Percentiles rank a stretch among this genome's conserved stretches.
Evolutionary conservation across 2,888 invertebrate genomes (phyloP).

Genomic region (Spodoptera littoralis): DNA sequence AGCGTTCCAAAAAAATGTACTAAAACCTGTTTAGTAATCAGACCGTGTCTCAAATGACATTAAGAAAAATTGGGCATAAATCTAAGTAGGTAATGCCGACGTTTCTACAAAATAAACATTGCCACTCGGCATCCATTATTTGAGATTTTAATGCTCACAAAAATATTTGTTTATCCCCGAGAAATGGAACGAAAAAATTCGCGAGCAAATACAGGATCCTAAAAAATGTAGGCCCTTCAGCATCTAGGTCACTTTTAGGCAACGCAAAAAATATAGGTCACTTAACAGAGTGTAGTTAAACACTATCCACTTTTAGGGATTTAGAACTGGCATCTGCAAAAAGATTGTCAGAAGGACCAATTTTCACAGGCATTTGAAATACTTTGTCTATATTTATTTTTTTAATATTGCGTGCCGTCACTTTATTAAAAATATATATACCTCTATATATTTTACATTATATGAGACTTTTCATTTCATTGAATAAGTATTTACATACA

Average conservation of each 20-base stretch:
- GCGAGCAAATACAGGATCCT: constrained; percentile 13
- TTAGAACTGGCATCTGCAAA: not conserved
- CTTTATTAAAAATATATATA: no score
- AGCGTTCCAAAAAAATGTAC: not conserved
- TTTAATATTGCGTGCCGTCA: no score
- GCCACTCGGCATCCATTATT: constrained; percentile 12
- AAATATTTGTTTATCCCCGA: constrained; percentile 28
- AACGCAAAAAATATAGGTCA: constrained; percentile 32
- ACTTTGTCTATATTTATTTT: no score
- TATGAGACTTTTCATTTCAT: no score
- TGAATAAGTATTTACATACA: no score
- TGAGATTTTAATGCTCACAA: constrained; percentile 20
- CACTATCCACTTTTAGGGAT: constrained; percentile 18
- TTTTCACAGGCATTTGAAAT: not conserved
- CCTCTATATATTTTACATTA: no score
- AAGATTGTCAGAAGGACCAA: constrained; percentile 5
- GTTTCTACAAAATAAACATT: constrained; percentile 25
- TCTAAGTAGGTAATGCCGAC: constrained; percentile 1
- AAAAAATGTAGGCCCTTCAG: constrained; percentile 15
- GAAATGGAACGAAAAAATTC: constrained; percentile 27
- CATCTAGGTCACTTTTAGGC: constrained; percentile 20
- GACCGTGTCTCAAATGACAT: constrained; percentile 1
- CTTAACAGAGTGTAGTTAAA: constrained; percentile 21
- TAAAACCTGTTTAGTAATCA: constrained; percentile 1
- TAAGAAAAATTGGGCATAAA: constrained; percentile 2